Conservation (phyloP, 1,140 invertebrate genomes). For the Brachionus asplanchnoidis region DNA sequence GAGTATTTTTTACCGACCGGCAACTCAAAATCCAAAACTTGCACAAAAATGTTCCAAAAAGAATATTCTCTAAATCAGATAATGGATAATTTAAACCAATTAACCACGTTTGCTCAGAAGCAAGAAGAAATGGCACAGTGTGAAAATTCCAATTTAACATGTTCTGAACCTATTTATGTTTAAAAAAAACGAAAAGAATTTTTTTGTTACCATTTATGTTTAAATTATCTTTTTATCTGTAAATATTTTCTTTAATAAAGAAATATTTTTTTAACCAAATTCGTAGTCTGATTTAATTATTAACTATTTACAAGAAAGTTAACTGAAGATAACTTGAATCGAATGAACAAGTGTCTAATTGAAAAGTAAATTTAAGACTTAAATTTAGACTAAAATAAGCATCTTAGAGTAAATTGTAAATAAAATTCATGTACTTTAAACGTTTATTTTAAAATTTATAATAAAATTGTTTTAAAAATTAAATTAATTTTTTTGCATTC, state of each 20-base stretch:
- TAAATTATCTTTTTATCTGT: constrained; percentile 12
- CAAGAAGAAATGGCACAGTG: background rate
- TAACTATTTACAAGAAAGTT: background rate
- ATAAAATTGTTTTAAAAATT: too few species aligned
- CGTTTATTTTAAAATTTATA: too few species aligned
- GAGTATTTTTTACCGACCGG: background rate
- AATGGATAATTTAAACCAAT: background rate
- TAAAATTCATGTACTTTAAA: too few species aligned
- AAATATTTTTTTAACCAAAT: background rate
- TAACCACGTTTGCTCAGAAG: background rate
- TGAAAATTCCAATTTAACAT: background rate
- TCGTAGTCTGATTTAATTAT: background rate
- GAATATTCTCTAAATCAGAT: background rate
- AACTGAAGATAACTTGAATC: too few species aligned
- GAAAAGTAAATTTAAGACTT: too few species aligned
- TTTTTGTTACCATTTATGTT: background rate
- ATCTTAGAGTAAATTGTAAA: too few species aligned
- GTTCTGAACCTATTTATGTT: constrained; percentile 4
- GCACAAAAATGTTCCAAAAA: background rate
- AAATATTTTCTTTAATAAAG: background rate
- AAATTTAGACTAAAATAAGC: too few species aligned
- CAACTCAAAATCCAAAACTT: background rate
- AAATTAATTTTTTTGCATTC: too few species aligned
- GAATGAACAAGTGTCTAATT: too few species aligned
- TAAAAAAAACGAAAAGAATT: background rate